These are phyloP conservation scores for Entosphenus tridentatus DNA, from an alignment of 2,113 vertebrate species.

Conservation along the genomic window DNA sequence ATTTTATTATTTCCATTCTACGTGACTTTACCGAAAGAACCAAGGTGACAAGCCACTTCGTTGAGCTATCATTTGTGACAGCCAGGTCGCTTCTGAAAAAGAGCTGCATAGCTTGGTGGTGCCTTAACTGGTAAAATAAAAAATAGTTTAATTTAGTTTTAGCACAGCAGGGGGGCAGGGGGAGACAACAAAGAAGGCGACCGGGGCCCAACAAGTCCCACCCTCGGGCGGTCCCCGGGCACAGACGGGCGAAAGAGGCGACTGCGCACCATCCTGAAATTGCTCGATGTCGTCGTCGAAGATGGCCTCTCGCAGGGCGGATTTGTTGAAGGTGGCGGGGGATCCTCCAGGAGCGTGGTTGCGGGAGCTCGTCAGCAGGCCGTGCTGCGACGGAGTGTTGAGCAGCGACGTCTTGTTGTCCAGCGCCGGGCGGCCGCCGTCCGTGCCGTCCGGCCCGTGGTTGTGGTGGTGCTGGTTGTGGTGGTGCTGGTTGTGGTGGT, in stretches of 20 bases:
- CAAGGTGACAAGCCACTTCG: too few relatives aligned
- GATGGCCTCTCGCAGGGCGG: slow-evolving; percentile 77
- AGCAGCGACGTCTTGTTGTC: slow-evolving; percentile 95
- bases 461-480: too few relatives aligned
- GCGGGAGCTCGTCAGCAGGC: slow-evolving; percentile 32
- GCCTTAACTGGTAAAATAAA: too few relatives aligned
- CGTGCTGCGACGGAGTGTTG: slow-evolving; percentile 68
- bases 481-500: too few relatives aligned
- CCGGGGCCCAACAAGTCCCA: not conserved
- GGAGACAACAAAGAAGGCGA: too few relatives aligned
- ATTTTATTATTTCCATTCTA: too few relatives aligned
- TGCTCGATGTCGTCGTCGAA: slow-evolving; percentile 96
- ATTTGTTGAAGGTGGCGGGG: slow-evolving; percentile 52
- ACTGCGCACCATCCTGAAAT: slow-evolving; percentile 55
- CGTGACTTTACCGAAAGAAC: too few relatives aligned
- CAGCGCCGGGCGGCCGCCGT: slow-evolving; percentile 56
- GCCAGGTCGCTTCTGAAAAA: too few relatives aligned
- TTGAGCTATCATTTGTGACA: too few relatives aligned
- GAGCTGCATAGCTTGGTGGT: too few relatives aligned
- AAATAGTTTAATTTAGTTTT: too few relatives aligned
- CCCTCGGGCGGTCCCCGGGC: not conserved
- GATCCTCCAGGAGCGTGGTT: not conserved
- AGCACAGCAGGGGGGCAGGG: too few relatives aligned
- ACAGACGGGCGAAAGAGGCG: not conserved
- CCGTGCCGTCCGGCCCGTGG: not conserved